Conservation (phyloP, 2,113 vertebrate genomes). For the Sialia sialis region DNA sequence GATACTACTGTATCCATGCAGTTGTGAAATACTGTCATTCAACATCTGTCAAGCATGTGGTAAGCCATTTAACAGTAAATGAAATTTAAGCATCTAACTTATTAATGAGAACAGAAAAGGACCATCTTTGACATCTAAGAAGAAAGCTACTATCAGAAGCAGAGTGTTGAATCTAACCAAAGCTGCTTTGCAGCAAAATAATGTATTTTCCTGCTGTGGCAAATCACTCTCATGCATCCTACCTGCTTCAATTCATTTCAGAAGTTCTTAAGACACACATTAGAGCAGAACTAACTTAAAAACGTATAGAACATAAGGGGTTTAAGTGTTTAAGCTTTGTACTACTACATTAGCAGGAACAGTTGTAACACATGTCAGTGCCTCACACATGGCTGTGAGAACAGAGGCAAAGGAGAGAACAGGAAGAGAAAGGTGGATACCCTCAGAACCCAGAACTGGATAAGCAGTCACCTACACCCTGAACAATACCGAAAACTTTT, state of each 20-base stretch:
- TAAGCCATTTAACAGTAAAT: background rate
- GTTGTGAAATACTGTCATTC: background rate
- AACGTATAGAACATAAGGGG: background rate
- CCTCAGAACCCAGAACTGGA: background rate
- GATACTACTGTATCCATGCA: background rate
- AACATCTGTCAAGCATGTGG: background rate
- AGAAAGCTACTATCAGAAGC: background rate
- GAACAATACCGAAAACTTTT: background rate
- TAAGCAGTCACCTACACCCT: background rate
- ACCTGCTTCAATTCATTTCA: background rate
- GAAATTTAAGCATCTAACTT: background rate
- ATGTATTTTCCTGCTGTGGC: background rate
- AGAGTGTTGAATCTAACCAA: background rate
- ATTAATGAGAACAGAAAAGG: background rate
- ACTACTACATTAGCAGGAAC: background rate
- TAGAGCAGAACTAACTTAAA: background rate
- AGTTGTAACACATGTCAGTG: background rate
- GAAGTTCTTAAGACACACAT: background rate
- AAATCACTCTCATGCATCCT: background rate
- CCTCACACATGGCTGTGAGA: background rate
- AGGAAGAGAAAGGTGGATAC: background rate
- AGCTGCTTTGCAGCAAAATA: background rate
- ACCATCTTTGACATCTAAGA: background rate
- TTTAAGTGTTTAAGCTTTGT: background rate
- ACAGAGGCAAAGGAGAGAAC: background rate